Conservation (phyloP, 2,113 vertebrate species). For the Hymenochirus boettgeri region DNA sequence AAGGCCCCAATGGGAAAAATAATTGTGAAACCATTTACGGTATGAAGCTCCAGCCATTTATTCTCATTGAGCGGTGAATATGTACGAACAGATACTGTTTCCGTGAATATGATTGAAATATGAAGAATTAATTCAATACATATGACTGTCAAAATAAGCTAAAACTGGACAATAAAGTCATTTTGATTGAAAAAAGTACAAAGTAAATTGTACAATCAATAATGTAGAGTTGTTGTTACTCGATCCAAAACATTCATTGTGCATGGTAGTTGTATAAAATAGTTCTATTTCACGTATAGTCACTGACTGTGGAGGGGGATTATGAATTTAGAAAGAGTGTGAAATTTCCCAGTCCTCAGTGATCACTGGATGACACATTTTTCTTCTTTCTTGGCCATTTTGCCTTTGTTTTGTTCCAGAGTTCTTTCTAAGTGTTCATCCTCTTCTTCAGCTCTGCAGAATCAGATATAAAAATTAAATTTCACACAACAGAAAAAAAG, state of each 20-base stretch:
- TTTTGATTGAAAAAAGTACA: slow-evolving; percentile 37
- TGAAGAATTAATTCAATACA: background rate
- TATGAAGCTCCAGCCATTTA: background rate
- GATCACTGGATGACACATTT: slow-evolving; percentile 90
- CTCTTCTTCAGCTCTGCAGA: slow-evolving; percentile 91
- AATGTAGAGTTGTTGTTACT: slow-evolving; percentile 16
- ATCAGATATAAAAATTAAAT: too few species aligned
- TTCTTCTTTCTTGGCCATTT: slow-evolving; percentile 98
- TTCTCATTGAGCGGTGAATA: background rate
- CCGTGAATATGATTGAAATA: background rate
- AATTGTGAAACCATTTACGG: slow-evolving; percentile 4
- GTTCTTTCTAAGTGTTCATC: slow-evolving; percentile 97
- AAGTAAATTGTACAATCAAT: slow-evolving; percentile 53
- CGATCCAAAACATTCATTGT: background rate
- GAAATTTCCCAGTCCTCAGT: slow-evolving; percentile 19
- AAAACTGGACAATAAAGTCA: background rate
- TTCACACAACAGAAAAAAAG: too few species aligned
- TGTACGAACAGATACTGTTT: background rate
- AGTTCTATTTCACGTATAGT: slow-evolving; percentile 41
- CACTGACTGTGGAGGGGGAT: slow-evolving; percentile 23
- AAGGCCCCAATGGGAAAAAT: slow-evolving; percentile 1
- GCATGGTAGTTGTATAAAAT: slow-evolving; percentile 19
- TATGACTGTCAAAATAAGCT: background rate
- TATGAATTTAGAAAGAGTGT: background rate
- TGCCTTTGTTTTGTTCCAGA: slow-evolving; percentile 98